These are phyloP conservation scores for Pomacea maculata DNA, from an alignment of 1,140 invertebrate species.

Conservation along the genomic window DNA sequence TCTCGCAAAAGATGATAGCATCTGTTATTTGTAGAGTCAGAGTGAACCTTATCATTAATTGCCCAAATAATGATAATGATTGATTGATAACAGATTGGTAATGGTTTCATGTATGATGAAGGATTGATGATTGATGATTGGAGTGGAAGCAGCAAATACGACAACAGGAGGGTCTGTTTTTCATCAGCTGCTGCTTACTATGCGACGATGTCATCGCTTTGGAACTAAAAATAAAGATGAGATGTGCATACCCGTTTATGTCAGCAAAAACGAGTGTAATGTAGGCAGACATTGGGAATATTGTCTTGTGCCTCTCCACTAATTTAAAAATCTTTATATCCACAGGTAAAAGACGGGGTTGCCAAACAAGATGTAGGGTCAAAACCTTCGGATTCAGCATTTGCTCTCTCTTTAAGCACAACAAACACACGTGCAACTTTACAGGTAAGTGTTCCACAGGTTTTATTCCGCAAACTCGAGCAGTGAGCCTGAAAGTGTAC, in stretches of 20 bases:
- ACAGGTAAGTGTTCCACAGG: slow-evolving; percentile 25
- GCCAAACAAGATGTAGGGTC: background rate
- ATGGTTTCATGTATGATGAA: too few species aligned
- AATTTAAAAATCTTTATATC: background rate
- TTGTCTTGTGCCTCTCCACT: background rate
- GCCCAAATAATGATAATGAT: background rate
- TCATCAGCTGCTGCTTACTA: too few species aligned
- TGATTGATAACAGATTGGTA: too few species aligned
- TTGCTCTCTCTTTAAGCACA: slow-evolving; percentile 9
- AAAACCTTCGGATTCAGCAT: slow-evolving; percentile 12
- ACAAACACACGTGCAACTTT: slow-evolving; percentile 9
- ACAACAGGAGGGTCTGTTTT: too few species aligned
- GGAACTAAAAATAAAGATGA: background rate
- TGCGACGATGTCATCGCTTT: too few species aligned
- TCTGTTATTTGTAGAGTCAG: background rate
- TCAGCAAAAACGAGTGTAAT: background rate
- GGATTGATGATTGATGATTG: too few species aligned
- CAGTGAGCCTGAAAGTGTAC: background rate
- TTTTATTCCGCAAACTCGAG: slow-evolving; percentile 18
- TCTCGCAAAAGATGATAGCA: background rate
- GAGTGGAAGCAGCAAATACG: too few species aligned
- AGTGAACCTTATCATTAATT: background rate
- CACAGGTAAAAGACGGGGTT: slow-evolving; percentile 2
- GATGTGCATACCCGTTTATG: background rate
- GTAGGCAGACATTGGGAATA: background rate